These are phyloP conservation scores for Anarrhichthys ocellatus DNA, from an alignment of 2,113 vertebrate genomes.

Conservation along the genomic window DNA sequence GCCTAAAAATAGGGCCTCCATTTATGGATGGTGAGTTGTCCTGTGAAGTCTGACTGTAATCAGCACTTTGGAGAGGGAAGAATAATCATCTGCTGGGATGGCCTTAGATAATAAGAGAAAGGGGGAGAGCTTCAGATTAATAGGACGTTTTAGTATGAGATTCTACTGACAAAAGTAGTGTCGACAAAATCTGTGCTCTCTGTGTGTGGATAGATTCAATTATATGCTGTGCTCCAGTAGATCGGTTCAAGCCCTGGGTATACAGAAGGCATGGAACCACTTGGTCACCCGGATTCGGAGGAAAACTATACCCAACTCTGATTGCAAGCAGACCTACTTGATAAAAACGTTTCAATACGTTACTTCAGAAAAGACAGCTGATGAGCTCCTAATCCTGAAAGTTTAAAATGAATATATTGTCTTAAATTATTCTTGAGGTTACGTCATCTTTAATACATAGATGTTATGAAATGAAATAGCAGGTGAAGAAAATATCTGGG, in stretches of 20 bases:
- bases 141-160: constrained; percentile 23
- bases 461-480: neutral
- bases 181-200: constrained; percentile 12
- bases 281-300: neutral
- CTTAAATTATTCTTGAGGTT: neutral
- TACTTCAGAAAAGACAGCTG: neutral
- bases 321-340: neutral
- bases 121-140: constrained; percentile 24
- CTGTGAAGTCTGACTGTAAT: constrained; percentile 64
- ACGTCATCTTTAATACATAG: neutral
- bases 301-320: neutral
- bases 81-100: constrained; percentile 44
- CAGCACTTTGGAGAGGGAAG: constrained; percentile 47
- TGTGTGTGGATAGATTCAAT: constrained; percentile 6
- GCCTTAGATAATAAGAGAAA: constrained; percentile 28
- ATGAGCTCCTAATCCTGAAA: neutral
- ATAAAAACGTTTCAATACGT: neutral
- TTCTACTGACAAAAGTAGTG: constrained; percentile 24
- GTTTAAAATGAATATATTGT: neutral
- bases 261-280: neutral
- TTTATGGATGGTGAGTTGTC: constrained; percentile 59
- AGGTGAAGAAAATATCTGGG: neutral
- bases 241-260: neutral
- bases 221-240: neutral
- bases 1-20: constrained; percentile 53